phyloP scores from a whole-genome alignment of 2,888 invertebrate genomes.

The Pocota personata region DNA sequence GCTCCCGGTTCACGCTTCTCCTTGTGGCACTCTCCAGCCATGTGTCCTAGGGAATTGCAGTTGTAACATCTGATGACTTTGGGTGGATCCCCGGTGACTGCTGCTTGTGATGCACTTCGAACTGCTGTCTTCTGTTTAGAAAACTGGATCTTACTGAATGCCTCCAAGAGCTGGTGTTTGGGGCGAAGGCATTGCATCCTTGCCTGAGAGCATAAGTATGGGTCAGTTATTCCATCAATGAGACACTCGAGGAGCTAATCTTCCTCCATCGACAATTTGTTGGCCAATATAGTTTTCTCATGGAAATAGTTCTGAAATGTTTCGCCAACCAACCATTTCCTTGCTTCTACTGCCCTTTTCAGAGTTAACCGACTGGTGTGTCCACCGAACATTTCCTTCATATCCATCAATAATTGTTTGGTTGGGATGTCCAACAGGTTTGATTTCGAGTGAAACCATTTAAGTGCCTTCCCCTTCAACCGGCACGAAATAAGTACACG shows the following conservation, averaged over 20 bases:
- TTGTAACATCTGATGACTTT: slow-evolving; percentile 50
- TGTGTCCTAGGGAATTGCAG: slow-evolving; percentile 56
- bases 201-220: slow-evolving; percentile 26
- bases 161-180: slow-evolving; percentile 38
- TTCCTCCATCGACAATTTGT: slow-evolving; percentile 18
- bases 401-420: not conserved
- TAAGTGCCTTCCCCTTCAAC: slow-evolving; percentile 5
- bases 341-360: slow-evolving; percentile 2
- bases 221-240: slow-evolving; percentile 33
- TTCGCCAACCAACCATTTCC: slow-evolving; percentile 27
- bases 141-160: slow-evolving; percentile 21
- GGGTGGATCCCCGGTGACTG: not conserved
- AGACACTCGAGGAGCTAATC: slow-evolving; percentile 41
- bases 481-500: too few relatives aligned
- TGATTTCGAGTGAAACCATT: slow-evolving; percentile 18
- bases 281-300: slow-evolving; percentile 18
- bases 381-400: slow-evolving; percentile 12
- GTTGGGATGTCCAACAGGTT: not conserved
- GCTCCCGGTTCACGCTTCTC: slow-evolving; percentile 47
- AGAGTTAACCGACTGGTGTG: slow-evolving; percentile 15
- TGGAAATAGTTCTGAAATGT: too few relatives aligned
- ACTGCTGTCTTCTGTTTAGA: slow-evolving; percentile 5
- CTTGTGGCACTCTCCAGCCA: slow-evolving; percentile 54
- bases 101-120: slow-evolving; percentile 4
- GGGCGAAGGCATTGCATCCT: slow-evolving; percentile 33